phyloP scores from a whole-genome alignment of 2,888 invertebrate species.

The Drosophila putrida region DNA sequence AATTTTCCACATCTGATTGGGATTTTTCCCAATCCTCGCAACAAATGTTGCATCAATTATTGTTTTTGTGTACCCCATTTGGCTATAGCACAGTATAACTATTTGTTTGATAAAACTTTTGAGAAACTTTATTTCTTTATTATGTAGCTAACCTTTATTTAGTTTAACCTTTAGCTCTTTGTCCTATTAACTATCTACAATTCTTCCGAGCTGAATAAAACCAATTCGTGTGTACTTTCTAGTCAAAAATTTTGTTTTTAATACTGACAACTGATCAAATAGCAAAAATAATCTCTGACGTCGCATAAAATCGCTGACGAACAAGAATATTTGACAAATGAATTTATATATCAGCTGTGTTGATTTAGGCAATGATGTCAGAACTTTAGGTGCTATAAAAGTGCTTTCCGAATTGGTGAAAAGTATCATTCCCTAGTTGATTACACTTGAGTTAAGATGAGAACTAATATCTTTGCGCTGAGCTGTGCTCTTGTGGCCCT shows the following conservation, averaged over 20 bases:
- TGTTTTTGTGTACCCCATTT: too few relatives aligned
- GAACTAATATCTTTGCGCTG: not conserved
- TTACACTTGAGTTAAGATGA: slow-evolving; percentile 11
- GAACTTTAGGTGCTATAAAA: slow-evolving; percentile 9
- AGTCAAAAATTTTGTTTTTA: not conserved
- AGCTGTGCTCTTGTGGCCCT: slow-evolving; percentile 9
- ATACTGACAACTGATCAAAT: slow-evolving; percentile 9
- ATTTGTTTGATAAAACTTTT: too few relatives aligned
- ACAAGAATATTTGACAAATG: not conserved
- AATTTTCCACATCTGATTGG: too few relatives aligned
- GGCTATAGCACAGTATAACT: too few relatives aligned
- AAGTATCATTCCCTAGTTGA: slow-evolving; percentile 4
- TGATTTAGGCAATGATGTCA: not conserved
- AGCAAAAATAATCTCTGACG: slow-evolving; percentile 5
- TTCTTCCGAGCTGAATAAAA: not conserved
- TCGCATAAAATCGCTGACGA: slow-evolving; percentile 1
- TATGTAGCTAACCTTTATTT: too few relatives aligned
- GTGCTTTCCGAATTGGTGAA: not conserved
- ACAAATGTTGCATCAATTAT: too few relatives aligned
- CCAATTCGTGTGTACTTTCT: too few relatives aligned
- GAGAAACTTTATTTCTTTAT: too few relatives aligned
- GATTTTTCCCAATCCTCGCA: too few relatives aligned
- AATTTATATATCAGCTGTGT: slow-evolving; percentile 7
- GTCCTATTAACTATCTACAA: too few relatives aligned
- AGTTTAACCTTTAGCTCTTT: too few relatives aligned